These are phyloP conservation scores for Bujurquina vittata DNA, from an alignment of 2,113 vertebrate species.

Conservation along the genomic window DNA sequence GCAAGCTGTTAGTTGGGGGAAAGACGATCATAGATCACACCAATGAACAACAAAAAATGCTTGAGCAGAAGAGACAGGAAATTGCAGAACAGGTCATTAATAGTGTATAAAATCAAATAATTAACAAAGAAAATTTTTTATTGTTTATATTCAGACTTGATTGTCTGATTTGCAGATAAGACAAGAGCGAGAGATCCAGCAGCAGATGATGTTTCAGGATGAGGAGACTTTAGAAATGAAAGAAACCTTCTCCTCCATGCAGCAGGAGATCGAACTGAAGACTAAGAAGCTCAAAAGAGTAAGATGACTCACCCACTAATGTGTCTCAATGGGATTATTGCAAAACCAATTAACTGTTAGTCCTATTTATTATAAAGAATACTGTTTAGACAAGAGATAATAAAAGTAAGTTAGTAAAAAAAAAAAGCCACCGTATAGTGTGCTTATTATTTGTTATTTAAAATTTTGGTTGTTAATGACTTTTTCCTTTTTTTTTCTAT, in stretches of 20 bases:
- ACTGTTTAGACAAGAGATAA: neutral
- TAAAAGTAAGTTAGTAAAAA: neutral
- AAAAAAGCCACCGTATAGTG: neutral
- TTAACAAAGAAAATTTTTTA: neutral
- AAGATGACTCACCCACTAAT: conserved; percentile 40
- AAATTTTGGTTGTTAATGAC: neutral
- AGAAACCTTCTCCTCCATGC: conserved; percentile 92
- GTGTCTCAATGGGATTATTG: neutral
- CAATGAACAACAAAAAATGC: conserved; percentile 95
- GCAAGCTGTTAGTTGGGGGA: conserved; percentile 93
- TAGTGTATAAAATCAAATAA: neutral
- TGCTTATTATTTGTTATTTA: neutral
- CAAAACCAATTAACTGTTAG: neutral
- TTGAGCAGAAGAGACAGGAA: conserved; percentile 93
- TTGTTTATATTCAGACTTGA: neutral
- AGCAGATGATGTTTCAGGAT: conserved; percentile 90
- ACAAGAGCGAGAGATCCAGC: conserved; percentile 91
- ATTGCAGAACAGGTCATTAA: conserved; percentile 90
- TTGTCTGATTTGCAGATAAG: conserved; percentile 83
- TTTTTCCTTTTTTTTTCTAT: neutral
- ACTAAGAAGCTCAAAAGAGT: conserved; percentile 97
- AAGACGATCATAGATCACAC: conserved; percentile 97
- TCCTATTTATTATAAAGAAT: neutral
- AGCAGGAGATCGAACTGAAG: conserved; percentile 97
- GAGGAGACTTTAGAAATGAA: conserved; percentile 95